A percentile compares a stretch with the other conserved stretches of the same genome.
phyloP scores from a whole-genome alignment of 1,140 invertebrate genomes.

The Antheraea mylitta region DNA sequence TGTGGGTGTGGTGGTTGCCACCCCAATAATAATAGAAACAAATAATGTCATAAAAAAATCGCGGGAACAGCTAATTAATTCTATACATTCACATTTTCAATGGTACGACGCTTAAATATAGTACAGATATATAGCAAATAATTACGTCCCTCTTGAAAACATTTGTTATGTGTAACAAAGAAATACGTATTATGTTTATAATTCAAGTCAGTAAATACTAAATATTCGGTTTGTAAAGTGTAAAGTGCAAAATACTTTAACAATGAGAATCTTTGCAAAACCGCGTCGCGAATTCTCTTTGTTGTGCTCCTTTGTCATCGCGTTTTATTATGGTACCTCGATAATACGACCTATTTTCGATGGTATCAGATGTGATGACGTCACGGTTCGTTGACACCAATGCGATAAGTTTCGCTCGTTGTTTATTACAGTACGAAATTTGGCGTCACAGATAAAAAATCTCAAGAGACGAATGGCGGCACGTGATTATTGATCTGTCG shows the following conservation, averaged over 20 bases:
- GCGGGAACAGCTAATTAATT: too few species aligned
- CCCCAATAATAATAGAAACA: too few species aligned
- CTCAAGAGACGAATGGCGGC: too few species aligned
- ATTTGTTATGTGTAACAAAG: background rate
- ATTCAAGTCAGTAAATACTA: background rate
- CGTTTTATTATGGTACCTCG: constrained; percentile 3
- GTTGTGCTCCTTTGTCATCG: background rate
- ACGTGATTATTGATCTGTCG: too few species aligned
- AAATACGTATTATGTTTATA: background rate
- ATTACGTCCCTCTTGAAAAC: too few species aligned
- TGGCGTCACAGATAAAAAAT: background rate
- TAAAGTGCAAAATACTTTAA: background rate
- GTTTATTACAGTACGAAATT: background rate
- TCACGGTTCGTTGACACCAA: constrained; percentile 53
- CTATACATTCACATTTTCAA: too few species aligned
- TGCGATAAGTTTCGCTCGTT: constrained; percentile 23
- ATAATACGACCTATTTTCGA: constrained; percentile 43
- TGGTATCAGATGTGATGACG: constrained; percentile 55
- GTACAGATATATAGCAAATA: too few species aligned
- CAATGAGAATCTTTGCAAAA: background rate
- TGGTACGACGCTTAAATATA: too few species aligned
- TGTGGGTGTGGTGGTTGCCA: too few species aligned
- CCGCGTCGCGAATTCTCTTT: background rate
- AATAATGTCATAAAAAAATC: too few species aligned
- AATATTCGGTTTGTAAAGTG: background rate